Conservation (phyloP, 2,888 invertebrate genomes). For the Polydrusus pterygomalis region DNA sequence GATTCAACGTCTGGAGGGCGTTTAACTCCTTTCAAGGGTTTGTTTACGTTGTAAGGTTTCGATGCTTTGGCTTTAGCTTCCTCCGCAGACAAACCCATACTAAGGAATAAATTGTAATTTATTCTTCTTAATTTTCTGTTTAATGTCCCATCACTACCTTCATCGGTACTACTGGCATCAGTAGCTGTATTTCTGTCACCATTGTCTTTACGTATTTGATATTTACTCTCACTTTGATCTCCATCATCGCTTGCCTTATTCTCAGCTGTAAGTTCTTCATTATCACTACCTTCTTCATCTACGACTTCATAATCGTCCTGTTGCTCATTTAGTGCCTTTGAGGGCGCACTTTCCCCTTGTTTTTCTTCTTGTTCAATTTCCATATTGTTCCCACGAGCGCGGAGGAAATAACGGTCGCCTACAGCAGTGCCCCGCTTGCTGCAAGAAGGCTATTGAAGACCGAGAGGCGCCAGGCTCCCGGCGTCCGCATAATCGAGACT, state of each 20-base stretch:
- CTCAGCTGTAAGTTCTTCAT: background rate
- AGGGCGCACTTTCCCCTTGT: slow-evolving; percentile 15
- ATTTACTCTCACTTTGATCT: no score
- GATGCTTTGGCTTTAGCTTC: no score
- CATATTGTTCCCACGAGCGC: slow-evolving; percentile 15
- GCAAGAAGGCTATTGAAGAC: slow-evolving; percentile 7
- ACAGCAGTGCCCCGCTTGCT: slow-evolving; percentile 26
- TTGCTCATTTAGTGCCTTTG: background rate
- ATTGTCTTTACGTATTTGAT: background rate
- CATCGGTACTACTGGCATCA: background rate
- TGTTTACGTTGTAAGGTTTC: no score
- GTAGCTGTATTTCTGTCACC: no score
- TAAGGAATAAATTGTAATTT: no score
- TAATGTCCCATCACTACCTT: background rate
- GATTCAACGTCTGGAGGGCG: background rate
- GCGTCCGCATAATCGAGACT: slow-evolving; percentile 6
- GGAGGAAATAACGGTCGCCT: slow-evolving; percentile 16
- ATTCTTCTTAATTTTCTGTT: no score
- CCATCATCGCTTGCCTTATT: background rate
- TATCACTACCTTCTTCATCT: background rate
- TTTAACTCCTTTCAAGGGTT: background rate
- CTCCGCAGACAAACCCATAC: no score
- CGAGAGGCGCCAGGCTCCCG: slow-evolving; percentile 2
- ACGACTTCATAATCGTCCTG: background rate
- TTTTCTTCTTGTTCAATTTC: background rate